Base-by-base conservation (phyloP, 2,888 invertebrate genomes). In the Acholoe squamosa region DNA sequence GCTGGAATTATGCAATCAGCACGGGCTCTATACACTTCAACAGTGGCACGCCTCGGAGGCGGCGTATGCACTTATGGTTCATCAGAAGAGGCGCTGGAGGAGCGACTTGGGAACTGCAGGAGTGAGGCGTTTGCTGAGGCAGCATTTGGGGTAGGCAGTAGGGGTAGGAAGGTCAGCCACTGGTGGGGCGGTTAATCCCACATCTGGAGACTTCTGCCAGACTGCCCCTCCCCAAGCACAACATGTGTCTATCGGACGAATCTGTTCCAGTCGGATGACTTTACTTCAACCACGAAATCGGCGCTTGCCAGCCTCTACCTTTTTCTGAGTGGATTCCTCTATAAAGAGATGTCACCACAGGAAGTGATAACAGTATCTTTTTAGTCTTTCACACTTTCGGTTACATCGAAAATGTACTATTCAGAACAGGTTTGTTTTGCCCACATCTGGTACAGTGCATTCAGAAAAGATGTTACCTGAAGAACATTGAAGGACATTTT, bases 171-270 rank as follows among this genome's bases (percentile, higher is more conserved):
- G 71, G 71, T 22, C 71, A 71, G 71, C 31, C 31, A 28, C 71
- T 25, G 28, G 0, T 25, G 71, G 25, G n/a, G 28, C 28, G 16
- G 71, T 28, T 71, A 71, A 71, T 71, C 71, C 31, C 71, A n/a
- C 71, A 28, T 71, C 25, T 28, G 71, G 61, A 61, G 61, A 19
- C 71, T n/a, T 14, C 71, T 14, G n/a, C 61, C 71, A 19, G 71
- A 71, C 71, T 19, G 43, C 43, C 25, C 28, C 71, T 28, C 14
- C 71, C 71, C 14, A 14, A n/a, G 25, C 71, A 71, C 71, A 71
- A 71, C 71, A 71, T 71, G 71, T 71, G 71, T 71, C 71, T 71
- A 28, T 71, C 71, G 71, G 71, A 7, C 71, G 25, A 71, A 71
- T 71, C 71, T 25, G 71, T 71, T 71, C 71, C 71, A 25, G 28